Conservation (phyloP, 2,113 vertebrate species). For the Gadus macrocephalus region DNA sequence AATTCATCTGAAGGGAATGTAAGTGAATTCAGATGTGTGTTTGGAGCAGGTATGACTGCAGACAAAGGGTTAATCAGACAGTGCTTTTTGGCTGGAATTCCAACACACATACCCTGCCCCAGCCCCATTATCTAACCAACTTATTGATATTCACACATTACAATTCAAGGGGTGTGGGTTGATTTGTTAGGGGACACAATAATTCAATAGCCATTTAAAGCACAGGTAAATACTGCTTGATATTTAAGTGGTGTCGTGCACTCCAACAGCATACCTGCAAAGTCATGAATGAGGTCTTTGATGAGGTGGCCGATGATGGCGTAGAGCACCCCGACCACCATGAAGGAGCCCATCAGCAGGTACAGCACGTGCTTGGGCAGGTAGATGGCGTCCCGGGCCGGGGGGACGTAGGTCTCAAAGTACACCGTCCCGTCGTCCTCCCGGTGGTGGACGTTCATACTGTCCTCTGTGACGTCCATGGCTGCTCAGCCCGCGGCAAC, state of each 20-base stretch:
- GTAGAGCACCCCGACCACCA: constrained; percentile 81
- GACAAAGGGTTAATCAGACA: no score
- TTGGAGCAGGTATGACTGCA: no score
- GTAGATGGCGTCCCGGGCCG: constrained; percentile 77
- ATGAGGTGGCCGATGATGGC: constrained; percentile 92
- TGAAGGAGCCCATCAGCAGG: constrained; percentile 74
- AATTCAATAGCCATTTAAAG: neutral
- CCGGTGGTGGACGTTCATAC: constrained; percentile 25
- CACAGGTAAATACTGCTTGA: neutral
- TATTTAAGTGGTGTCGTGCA: neutral
- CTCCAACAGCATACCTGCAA: constrained; percentile 71
- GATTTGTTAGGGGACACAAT: no score
- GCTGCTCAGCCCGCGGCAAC: neutral
- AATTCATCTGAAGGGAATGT: no score
- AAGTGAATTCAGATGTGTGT: no score
- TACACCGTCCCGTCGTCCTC: constrained; percentile 61
- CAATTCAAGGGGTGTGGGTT: neutral
- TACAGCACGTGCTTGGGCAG: constrained; percentile 80
- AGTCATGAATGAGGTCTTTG: constrained; percentile 86
- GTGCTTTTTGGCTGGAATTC: no score
- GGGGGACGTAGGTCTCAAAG: constrained; percentile 82
- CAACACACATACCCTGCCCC: no score
- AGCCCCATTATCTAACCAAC: no score
- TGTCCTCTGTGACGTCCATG: constrained; percentile 32
- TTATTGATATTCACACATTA: neutral